A percentile compares a stretch with the other conserved stretches of the same genome.
These are phyloP conservation scores for Orthosia cruda DNA, from an alignment of 2,888 invertebrate species.

Conservation along the genomic window DNA sequence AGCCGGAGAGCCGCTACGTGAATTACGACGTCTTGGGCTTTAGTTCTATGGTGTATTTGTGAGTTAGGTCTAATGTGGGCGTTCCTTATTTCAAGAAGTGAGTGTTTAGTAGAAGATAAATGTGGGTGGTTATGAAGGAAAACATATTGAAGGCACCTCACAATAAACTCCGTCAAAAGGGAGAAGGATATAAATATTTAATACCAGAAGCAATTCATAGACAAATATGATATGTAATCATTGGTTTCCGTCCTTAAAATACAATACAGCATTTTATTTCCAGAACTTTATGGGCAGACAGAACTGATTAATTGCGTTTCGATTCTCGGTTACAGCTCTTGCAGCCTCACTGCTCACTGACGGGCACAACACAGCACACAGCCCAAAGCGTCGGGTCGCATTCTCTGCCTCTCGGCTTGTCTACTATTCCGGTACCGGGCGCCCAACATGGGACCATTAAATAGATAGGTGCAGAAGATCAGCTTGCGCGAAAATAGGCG, in stretches of 20 bases:
- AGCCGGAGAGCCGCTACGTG: too few species aligned
- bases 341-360: background rate
- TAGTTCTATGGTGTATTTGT: background rate
- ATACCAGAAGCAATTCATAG: background rate
- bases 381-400: conserved; percentile 19
- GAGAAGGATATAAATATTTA: background rate
- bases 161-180: background rate
- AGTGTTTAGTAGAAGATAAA: background rate
- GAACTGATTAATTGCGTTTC: conserved; percentile 24
- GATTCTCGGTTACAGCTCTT: conserved; percentile 14
- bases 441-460: conserved; percentile 52
- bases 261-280: background rate
- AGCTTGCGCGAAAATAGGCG: background rate
- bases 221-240: background rate
- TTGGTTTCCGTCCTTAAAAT: background rate
- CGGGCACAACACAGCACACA: background rate
- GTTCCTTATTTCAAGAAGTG: background rate
- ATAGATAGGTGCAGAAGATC: conserved; percentile 11
- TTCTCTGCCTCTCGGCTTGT: conserved; percentile 22
- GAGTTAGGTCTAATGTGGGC: background rate
- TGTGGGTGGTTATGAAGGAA: background rate
- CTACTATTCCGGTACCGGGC: conserved; percentile 44
- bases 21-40: too few species aligned
- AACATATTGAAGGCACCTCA: background rate
- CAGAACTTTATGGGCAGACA: background rate